These are phyloP conservation scores for Bergia sp. DNA, from an alignment of 92 coral and sea anemone genomes.

Conservation along the genomic window DNA sequence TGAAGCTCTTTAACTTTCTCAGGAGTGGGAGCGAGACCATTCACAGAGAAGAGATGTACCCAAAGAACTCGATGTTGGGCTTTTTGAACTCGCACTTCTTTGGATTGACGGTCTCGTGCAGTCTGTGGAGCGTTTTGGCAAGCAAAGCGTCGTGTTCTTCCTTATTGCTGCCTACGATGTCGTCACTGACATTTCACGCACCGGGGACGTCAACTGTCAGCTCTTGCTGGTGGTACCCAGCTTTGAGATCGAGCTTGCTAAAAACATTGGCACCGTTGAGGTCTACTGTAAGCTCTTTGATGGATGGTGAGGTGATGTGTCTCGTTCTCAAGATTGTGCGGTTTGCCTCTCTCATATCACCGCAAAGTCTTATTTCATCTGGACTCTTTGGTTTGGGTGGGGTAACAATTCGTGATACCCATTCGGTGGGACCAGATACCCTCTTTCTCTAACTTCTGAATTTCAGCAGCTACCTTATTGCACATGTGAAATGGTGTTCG, in stretches of 20 bases:
- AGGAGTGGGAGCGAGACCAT: slow-evolving; percentile 31
- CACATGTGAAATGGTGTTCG: slow-evolving; percentile 56
- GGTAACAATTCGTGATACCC: slow-evolving; percentile 47
- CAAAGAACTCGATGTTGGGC: slow-evolving; percentile 31
- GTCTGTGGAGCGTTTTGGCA: not conserved
- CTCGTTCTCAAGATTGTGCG: slow-evolving; percentile 40
- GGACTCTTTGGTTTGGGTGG: slow-evolving; percentile 54
- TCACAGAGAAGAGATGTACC: slow-evolving; percentile 14
- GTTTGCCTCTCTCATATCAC: slow-evolving; percentile 54
- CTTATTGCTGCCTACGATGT: slow-evolving; percentile 24
- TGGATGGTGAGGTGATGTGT: slow-evolving; percentile 22
- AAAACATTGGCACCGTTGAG: slow-evolving; percentile 23
- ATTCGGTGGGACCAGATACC: slow-evolving; percentile 44
- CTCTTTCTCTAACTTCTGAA: slow-evolving; percentile 32
- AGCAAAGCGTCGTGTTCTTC: slow-evolving; percentile 16
- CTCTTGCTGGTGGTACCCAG: slow-evolving; percentile 23
- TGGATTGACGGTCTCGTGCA: slow-evolving; percentile 23
- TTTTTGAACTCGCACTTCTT: slow-evolving; percentile 40
- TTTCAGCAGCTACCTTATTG: slow-evolving; percentile 35
- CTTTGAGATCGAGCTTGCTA: slow-evolving; percentile 9
- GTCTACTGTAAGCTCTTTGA: slow-evolving; percentile 35
- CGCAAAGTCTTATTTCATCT: slow-evolving; percentile 47
- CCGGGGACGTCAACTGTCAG: slow-evolving; percentile 21
- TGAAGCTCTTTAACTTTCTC: slow-evolving; percentile 29
- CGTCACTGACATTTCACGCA: slow-evolving; percentile 32